Conservation (phyloP, 2,888 invertebrate species). For the Pseudanteris insignis region DNA sequence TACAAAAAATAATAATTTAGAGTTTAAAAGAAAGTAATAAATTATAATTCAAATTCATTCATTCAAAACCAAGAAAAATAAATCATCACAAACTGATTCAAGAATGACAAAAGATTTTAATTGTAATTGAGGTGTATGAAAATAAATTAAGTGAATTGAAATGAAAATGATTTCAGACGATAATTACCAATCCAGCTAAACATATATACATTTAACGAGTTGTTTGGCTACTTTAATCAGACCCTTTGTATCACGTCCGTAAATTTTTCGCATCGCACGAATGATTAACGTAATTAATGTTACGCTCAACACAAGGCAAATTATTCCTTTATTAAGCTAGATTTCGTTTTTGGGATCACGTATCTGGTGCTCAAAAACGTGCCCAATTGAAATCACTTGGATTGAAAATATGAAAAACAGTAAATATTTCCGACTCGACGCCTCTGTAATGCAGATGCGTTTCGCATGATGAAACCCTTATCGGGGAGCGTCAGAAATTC, state of each 20-base stretch:
- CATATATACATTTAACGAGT: too few relatives aligned
- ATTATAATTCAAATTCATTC: too few relatives aligned
- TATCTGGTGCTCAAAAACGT: constrained; percentile 28
- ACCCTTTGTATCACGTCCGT: background rate
- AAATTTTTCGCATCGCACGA: constrained; percentile 4
- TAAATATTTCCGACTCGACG: constrained; percentile 15
- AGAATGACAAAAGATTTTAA: too few relatives aligned
- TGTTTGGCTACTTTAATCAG: too few relatives aligned
- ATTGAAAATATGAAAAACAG: constrained; percentile 26
- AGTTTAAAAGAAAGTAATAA: too few relatives aligned
- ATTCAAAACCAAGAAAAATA: too few relatives aligned
- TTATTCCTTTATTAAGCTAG: constrained; percentile 31
- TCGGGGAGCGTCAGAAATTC: constrained; percentile 22
- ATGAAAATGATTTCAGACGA: too few relatives aligned
- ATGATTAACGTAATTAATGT: constrained; percentile 10
- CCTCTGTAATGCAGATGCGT: constrained; percentile 29
- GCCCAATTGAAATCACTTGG: constrained; percentile 30
- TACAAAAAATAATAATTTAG: too few relatives aligned
- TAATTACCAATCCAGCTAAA: too few relatives aligned
- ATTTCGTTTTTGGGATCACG: constrained; percentile 21
- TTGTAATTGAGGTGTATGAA: too few relatives aligned
- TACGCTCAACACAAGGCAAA: constrained; percentile 6
- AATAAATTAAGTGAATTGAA: too few relatives aligned
- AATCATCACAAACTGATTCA: too few relatives aligned
- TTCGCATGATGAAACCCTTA: constrained; percentile 18